phyloP scores from a whole-genome alignment of 1,140 invertebrate genomes.

The Conus betulinus region DNA sequence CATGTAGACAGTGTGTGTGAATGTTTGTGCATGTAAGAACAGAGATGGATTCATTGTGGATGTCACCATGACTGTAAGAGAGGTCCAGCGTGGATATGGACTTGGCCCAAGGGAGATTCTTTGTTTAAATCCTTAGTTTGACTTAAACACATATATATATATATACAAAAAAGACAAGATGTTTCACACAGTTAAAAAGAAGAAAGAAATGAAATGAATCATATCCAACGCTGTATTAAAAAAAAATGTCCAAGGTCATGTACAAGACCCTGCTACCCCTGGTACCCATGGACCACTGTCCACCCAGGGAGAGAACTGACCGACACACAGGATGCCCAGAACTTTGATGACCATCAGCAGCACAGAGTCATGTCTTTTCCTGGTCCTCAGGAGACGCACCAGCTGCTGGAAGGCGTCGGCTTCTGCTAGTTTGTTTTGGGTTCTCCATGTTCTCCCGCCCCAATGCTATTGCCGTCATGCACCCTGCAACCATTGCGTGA shows the following conservation, averaged over 20 bases:
- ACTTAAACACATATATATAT: no score
- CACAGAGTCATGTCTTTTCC: slow-evolving; percentile 67
- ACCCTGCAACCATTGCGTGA: slow-evolving; percentile 55
- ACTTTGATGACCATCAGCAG: slow-evolving; percentile 73
- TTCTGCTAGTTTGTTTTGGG: slow-evolving; percentile 73
- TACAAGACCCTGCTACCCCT: background rate
- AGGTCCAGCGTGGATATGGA: no score
- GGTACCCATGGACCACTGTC: background rate
- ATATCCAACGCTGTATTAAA: background rate
- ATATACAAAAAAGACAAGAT: no score
- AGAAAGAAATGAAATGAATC: no score
- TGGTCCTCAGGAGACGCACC: slow-evolving; percentile 68
- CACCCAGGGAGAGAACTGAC: slow-evolving; percentile 55
- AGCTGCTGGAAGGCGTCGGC: slow-evolving; percentile 73
- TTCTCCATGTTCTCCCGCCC: slow-evolving; percentile 72
- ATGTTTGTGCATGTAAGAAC: no score
- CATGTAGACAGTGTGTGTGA: no score
- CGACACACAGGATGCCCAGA: slow-evolving; percentile 74
- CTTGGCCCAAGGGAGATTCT: no score
- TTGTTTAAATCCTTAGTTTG: no score
- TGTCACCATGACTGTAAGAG: no score
- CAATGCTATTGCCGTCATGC: slow-evolving; percentile 73
- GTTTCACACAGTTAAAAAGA: no score
- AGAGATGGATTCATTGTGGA: no score
- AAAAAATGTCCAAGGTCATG: no score